These are phyloP conservation scores for Rhyacichthys aspro DNA, from an alignment of 2,797 vertebrate genomes.

Conservation along the genomic window DNA sequence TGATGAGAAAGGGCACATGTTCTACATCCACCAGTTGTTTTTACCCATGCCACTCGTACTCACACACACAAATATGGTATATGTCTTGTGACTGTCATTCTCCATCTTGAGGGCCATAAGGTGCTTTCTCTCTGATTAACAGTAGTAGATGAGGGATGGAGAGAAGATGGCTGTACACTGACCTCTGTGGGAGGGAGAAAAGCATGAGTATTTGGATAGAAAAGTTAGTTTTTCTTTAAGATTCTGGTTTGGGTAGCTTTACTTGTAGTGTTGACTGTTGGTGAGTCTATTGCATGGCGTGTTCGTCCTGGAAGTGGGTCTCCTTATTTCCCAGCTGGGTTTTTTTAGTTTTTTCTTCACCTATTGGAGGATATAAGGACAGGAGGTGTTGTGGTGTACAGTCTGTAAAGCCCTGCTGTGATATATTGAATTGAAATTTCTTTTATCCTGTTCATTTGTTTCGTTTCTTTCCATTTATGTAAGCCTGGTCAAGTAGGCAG, in stretches of 20 bases:
- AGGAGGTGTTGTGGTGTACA: slow-evolving; percentile 36
- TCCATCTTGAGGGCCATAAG: slow-evolving; percentile 23
- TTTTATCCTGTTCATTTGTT: not conserved
- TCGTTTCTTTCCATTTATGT: not conserved
- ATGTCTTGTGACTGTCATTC: slow-evolving; percentile 24
- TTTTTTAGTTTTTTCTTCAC: no score
- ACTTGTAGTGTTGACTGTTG: not conserved
- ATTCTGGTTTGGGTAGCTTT: not conserved
- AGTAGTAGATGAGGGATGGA: slow-evolving; percentile 62
- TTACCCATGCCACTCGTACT: slow-evolving; percentile 18
- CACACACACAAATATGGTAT: slow-evolving; percentile 12
- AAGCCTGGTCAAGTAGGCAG: slow-evolving; percentile 26
- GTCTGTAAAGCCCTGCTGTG: slow-evolving; percentile 36
- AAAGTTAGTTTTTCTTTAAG: slow-evolving; percentile 62
- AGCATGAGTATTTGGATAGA: slow-evolving; percentile 50
- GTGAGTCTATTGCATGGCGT: not conserved
- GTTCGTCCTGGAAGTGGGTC: no score
- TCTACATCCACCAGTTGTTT: slow-evolving; percentile 49
- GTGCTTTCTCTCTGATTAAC: slow-evolving; percentile 60
- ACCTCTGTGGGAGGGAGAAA: slow-evolving; percentile 73
- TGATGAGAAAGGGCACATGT: slow-evolving; percentile 36
- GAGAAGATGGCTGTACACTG: slow-evolving; percentile 63
- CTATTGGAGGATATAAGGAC: no score
- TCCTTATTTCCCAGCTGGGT: no score
- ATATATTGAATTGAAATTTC: not conserved